phyloP scores from a whole-genome alignment of 2,888 invertebrate genomes.

The Silvanus unidentatus region DNA sequence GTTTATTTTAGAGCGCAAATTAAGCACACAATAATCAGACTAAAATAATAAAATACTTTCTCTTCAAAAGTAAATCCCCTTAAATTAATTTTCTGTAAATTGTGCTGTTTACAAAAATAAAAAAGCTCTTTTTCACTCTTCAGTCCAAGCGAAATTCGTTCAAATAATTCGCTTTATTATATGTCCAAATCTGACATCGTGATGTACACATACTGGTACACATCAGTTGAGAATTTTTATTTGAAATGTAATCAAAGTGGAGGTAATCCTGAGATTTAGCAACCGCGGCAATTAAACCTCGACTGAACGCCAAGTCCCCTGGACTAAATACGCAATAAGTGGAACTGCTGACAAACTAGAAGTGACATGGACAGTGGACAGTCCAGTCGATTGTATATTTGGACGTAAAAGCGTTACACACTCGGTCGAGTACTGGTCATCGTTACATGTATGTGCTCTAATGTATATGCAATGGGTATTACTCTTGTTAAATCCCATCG shows the following conservation, averaged over 20 bases:
- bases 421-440: conserved; percentile 17
- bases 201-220: too few species aligned
- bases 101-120: not conserved
- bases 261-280: conserved; percentile 31
- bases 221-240: conserved; percentile 21
- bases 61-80: not conserved
- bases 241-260: conserved; percentile 30
- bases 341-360: conserved; percentile 33
- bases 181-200: too few species aligned
- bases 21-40: too few species aligned
- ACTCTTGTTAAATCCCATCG: conserved; percentile 33
- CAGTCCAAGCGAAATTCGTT: too few species aligned
- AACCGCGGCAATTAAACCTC: conserved; percentile 34
- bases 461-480: conserved; percentile 36
- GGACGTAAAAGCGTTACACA: conserved; percentile 18
- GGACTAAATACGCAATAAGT: conserved; percentile 39
- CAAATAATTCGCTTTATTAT: too few species aligned
- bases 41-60: too few species aligned
- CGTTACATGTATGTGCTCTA: conserved; percentile 16
- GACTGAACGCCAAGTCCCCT: conserved; percentile 27
- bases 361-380: conserved; percentile 17
- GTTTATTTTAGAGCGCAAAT: too few species aligned
- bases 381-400: conserved; percentile 6
- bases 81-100: not conserved
- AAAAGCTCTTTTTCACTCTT: not conserved